phyloP scores from a whole-genome alignment of 2,113 vertebrate genomes.

The Corythornis cristatus region DNA sequence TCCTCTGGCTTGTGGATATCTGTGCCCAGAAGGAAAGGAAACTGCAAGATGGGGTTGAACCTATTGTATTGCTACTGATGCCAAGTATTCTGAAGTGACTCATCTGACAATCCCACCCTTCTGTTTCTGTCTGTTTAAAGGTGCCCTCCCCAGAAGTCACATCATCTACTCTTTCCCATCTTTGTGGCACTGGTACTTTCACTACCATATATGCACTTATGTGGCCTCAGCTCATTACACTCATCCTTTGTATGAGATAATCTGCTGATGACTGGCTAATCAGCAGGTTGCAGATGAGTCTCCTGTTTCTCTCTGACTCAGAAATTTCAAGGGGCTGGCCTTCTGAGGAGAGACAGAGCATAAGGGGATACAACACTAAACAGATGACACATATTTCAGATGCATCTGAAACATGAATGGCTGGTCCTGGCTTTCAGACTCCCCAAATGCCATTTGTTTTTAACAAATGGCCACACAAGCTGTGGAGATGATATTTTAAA shows the following conservation, averaged over 20 bases:
- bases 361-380: conserved; percentile 35
- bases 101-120: background rate
- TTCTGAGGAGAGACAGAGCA: background rate
- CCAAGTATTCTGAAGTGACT: background rate
- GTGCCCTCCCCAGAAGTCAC: background rate
- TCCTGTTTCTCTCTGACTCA: conserved; percentile 27
- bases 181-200: background rate
- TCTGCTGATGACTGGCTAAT: conserved; percentile 46
- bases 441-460: conserved; percentile 57
- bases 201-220: background rate
- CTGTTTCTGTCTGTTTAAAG: background rate
- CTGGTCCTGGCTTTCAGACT: conserved; percentile 32
- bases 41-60: background rate
- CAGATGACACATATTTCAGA: conserved; percentile 63
- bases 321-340: background rate
- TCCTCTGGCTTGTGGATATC: background rate
- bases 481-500: conserved; percentile 22
- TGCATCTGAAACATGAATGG: conserved; percentile 4
- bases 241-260: background rate
- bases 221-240: background rate
- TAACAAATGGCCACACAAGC: conserved; percentile 61
- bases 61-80: background rate
- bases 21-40: conserved; percentile 22
- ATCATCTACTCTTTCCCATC: background rate
- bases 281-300: conserved; percentile 40